These are phyloP conservation scores for Catocala sponsa DNA, from an alignment of 2,888 invertebrate species.

Conservation along the genomic window DNA sequence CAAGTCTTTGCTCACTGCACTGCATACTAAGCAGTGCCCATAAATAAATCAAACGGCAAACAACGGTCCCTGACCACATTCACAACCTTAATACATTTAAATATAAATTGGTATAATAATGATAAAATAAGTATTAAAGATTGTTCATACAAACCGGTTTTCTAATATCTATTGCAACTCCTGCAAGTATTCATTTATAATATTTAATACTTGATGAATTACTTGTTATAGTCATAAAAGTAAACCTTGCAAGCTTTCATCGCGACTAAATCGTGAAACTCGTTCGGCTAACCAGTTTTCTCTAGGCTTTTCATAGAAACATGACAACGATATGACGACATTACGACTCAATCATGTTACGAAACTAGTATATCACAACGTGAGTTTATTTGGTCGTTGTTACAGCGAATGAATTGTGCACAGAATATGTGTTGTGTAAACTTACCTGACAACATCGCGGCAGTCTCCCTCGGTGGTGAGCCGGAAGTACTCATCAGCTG, in stretches of 20 bases:
- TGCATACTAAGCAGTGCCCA: slow-evolving; percentile 67
- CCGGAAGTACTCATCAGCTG: slow-evolving; percentile 97
- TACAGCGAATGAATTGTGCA: slow-evolving; percentile 31
- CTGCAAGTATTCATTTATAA: slow-evolving; percentile 4
- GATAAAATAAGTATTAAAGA: neutral
- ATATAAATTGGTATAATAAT: neutral
- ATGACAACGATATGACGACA: slow-evolving; percentile 57
- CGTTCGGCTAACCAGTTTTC: slow-evolving; percentile 59
- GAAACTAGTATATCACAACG: slow-evolving; percentile 38
- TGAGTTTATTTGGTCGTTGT: slow-evolving; percentile 27
- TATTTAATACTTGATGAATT: slow-evolving; percentile 19
- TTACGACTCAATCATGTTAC: slow-evolving; percentile 44
- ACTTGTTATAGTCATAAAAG: slow-evolving; percentile 32
- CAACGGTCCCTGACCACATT: slow-evolving; percentile 47
- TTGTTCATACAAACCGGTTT: slow-evolving; percentile 10
- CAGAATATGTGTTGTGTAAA: slow-evolving; percentile 33
- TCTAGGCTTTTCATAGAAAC: slow-evolving; percentile 54
- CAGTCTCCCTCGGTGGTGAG: slow-evolving; percentile 95
- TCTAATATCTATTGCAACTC: slow-evolving; percentile 1
- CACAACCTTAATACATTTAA: slow-evolving; percentile 21
- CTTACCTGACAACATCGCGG: slow-evolving; percentile 97
- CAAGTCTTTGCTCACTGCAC: slow-evolving; percentile 65
- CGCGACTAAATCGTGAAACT: slow-evolving; percentile 54
- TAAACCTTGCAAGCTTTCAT: slow-evolving; percentile 59
- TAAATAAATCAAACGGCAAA: slow-evolving; percentile 46